phyloP scores from a whole-genome alignment of 2,113 vertebrate species.

The Gnathonemus echidnorhynchus region DNA sequence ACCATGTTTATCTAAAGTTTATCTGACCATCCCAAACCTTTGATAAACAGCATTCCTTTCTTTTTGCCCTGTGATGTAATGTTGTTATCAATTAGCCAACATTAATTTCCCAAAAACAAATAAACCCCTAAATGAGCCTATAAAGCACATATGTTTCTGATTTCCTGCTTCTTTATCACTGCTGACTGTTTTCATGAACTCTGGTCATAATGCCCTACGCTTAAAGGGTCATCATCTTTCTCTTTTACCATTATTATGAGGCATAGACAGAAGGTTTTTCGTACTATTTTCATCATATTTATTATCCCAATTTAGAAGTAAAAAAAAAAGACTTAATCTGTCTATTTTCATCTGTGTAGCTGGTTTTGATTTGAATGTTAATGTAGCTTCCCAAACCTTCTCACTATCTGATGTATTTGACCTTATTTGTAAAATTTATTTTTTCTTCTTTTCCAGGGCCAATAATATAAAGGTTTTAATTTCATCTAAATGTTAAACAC shows the following conservation, averaged over 20 bases:
- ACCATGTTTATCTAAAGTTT: slow-evolving; percentile 52
- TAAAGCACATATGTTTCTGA: slow-evolving; percentile 64
- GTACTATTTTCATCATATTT: background rate
- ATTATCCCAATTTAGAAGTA: background rate
- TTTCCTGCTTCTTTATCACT: slow-evolving; percentile 65
- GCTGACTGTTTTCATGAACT: slow-evolving; percentile 59
- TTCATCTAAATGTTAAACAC: background rate
- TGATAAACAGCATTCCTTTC: slow-evolving; percentile 62
- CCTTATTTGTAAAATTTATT: background rate
- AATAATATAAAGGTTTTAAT: background rate
- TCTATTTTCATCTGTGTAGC: background rate
- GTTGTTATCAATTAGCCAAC: slow-evolving; percentile 70
- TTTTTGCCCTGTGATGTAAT: slow-evolving; percentile 57
- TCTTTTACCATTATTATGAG: slow-evolving; percentile 33
- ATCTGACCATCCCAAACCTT: slow-evolving; percentile 47
- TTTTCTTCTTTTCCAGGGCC: background rate
- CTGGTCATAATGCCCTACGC: slow-evolving; percentile 51
- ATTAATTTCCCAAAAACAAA: slow-evolving; percentile 74
- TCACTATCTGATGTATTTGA: background rate
- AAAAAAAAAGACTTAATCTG: background rate
- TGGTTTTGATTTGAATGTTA: background rate
- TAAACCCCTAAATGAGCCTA: slow-evolving; percentile 53
- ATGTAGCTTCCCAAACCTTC: background rate
- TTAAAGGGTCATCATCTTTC: slow-evolving; percentile 52
- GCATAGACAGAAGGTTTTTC: background rate